Percentiles rank a stretch among this genome's conserved stretches.
Conservation (phyloP, 2,797 vertebrate genomes). For the Prionace glauca region DNA sequence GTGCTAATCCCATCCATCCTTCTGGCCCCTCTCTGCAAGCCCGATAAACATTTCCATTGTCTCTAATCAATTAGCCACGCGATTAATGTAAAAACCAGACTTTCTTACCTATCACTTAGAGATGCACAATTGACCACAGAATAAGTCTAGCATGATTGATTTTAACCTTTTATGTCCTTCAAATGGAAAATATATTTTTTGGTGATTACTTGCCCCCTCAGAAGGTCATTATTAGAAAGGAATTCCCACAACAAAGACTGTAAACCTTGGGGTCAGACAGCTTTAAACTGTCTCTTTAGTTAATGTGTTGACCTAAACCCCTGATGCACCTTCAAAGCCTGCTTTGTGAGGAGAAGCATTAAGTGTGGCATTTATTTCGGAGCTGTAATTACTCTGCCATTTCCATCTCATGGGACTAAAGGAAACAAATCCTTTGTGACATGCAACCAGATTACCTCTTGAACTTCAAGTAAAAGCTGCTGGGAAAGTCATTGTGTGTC, state of each 20-base stretch:
- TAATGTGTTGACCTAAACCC: neutral
- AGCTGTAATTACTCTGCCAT: conserved; percentile 28
- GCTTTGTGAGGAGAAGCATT: neutral
- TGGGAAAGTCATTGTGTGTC: conserved; percentile 23
- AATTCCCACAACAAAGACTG: neutral
- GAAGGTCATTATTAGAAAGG: neutral
- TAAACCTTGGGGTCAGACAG: neutral
- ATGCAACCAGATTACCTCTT: neutral
- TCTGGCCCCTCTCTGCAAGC: neutral
- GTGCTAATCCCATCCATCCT: too few species aligned
- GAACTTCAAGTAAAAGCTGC: conserved; percentile 25
- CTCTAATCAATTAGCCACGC: neutral
- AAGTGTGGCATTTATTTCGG: conserved; percentile 23
- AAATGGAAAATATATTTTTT: neutral
- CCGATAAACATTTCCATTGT: neutral
- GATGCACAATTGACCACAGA: neutral
- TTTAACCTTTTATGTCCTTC: neutral
- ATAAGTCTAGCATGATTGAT: neutral
- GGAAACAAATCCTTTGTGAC: conserved; percentile 19
- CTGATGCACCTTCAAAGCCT: conserved; percentile 19
- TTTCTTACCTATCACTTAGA: neutral
- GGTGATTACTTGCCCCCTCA: neutral
- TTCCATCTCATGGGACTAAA: conserved; percentile 16
- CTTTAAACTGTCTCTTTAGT: conserved; percentile 18
- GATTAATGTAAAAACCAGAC: neutral